Evolutionary conservation across 1,140 invertebrate species (phyloP), one percentile per base, ranked within the genome.

Genomic region (Trichonephila clavata): DNA sequence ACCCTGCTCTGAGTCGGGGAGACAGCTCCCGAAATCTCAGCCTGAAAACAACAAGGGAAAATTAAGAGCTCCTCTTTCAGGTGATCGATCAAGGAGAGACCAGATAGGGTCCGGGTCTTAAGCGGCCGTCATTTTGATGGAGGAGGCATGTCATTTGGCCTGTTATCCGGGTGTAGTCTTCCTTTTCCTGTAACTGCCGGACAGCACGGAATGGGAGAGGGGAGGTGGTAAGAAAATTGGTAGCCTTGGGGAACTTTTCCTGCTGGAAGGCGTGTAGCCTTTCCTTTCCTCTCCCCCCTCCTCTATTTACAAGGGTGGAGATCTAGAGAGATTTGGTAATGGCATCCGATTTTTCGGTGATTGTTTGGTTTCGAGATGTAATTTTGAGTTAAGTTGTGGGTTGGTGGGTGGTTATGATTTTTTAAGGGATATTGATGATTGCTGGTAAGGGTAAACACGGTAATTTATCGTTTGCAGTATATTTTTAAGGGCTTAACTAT

Each of bases 41-140:
- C 5, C n/a, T 16, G 68, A 71, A 71, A 32, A 71, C 24, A 27
- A 16, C 24, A 32, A 32, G 68, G 68, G 39, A 83, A 83, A 83
- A 83, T 83, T 50, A 83, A 83, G 80, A 83, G 20, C 39, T 83
- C 80, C 20, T 27, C 80, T 83, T 83, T 4, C 80, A 83, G 80
- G 24, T 83, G 50, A 83, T 83, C 80, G 80, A 83, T 83, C 50
- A n/a, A 7, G 1, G 43, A n/a, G 39, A 18, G 80, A 8, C 50
- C 80, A n/a, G 50, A 43, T 83, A 83, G 50, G 80, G 39, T 27
- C 27, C 20, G 50, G 80, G 50, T 20, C 39, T 57, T n/a, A 57
- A 83, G 21, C 39, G 7, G 80, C 77, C 77, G 39, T 81, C 77
- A 81, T 39, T 81, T 81, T 83, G 80, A 57, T 83, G 39, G 39